phyloP scores from a whole-genome alignment of 2,113 vertebrate species.

The Lutjanus erythropterus region DNA sequence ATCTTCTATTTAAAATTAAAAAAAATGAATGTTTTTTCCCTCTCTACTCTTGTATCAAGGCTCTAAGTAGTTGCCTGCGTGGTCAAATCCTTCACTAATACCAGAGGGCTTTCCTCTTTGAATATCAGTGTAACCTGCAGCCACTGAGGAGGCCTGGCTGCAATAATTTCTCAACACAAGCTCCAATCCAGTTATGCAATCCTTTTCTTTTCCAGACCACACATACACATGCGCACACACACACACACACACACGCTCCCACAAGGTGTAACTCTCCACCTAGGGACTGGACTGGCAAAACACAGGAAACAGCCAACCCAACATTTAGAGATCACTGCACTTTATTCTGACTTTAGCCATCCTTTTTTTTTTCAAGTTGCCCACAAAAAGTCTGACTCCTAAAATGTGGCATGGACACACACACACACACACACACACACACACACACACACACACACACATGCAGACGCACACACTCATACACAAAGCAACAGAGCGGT shows the following conservation, averaged over 20 bases:
- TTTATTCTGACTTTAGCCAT: conserved; percentile 13
- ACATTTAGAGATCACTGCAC: conserved; percentile 11
- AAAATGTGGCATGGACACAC: conserved; percentile 17
- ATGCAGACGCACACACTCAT: conserved; percentile 5
- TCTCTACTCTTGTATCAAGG: neutral
- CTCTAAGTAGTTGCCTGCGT: neutral
- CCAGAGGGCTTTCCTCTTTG: conserved; percentile 36
- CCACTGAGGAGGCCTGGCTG: conserved; percentile 18
- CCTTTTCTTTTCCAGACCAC: conserved; percentile 48
- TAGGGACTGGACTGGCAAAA: conserved; percentile 27
- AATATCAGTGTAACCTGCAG: conserved; percentile 36
- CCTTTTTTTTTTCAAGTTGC: neutral
- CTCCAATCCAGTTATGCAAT: conserved; percentile 56
- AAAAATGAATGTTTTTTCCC: neutral
- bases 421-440: conserved; percentile 1
- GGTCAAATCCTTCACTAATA: conserved; percentile 14
- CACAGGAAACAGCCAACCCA: conserved; percentile 27
- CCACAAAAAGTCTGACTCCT: conserved; percentile 34
- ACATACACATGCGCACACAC: conserved; percentile 19
- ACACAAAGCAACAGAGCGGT: conserved; percentile 20
- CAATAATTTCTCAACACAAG: conserved; percentile 37
- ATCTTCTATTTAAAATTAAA: neutral
- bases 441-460: conserved; percentile 12
- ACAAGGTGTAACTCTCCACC: conserved; percentile 42
- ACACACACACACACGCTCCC: neutral